phyloP scores from a whole-genome alignment of 2,797 vertebrate genomes.

The Masticophis lateralis region DNA sequence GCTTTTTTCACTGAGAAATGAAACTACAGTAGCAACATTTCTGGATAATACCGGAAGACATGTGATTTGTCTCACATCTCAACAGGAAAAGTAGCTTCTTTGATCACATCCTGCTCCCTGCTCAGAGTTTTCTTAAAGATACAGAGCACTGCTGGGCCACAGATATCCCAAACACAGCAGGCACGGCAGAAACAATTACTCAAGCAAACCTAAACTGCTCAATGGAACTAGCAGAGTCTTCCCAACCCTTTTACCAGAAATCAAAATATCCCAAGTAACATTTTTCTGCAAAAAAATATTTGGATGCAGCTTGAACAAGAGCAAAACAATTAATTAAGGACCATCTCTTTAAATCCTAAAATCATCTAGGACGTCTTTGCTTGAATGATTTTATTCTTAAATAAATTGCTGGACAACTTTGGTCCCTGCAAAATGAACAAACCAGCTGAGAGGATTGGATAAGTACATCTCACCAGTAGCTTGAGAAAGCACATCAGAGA shows the following conservation, averaged over 20 bases:
- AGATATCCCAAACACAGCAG: background rate
- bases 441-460: background rate
- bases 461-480: background rate
- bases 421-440: background rate
- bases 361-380: background rate
- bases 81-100: conserved; percentile 20
- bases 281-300: background rate
- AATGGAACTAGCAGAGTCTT: background rate
- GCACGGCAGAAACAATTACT: background rate
- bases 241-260: background rate
- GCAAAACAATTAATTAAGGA: background rate
- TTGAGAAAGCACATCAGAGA: background rate
- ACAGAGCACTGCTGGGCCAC: background rate
- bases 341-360: background rate
- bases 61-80: background rate
- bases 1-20: background rate
- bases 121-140: conserved; percentile 26
- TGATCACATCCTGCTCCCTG: background rate
- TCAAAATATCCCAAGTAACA: background rate
- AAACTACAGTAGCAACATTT: conserved; percentile 17
- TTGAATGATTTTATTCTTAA: background rate
- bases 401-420: background rate
- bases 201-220: background rate
- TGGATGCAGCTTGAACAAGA: background rate
- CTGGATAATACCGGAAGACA: background rate